Evolutionary conservation across 2,888 invertebrate genomes (phyloP), one percentile per base, ranked within the genome.

Genomic region (Eurois occulta): DNA sequence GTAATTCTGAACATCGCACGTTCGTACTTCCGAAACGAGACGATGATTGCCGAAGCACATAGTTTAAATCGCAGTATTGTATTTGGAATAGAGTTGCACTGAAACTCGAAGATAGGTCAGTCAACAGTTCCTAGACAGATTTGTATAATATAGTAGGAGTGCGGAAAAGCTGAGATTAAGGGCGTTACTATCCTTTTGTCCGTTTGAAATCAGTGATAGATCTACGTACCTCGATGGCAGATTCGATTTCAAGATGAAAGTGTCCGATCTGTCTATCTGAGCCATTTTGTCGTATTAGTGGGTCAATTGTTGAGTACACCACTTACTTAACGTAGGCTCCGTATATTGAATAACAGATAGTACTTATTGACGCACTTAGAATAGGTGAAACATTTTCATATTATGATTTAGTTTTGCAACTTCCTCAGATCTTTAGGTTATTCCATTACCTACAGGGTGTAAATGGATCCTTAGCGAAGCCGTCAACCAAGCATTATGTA

Each of bases 221-320:
- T 72, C 58, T 77, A 78, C 16, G 32, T 60, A 48, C 28, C 24
- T 43, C n/a, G 1, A 18, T 16, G 35, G 32, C 3, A 46, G 58
- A 81, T 81, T 73, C 73, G 55, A 84, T 81, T 72, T 52, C 35
- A 38, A 48, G 62, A 68, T 80, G 10, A 84, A 73, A 71, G 46
- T 67, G 24, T 28, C 41, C n/a, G 58, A 70, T 66, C 13, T 73
- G 24, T 48, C 46, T 46, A 21, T 62, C 24, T 16, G 28, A 38
- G 1, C 38, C 18, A 48, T 77, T 72, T 77, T 43, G 16, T 32
- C 2, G 1, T 41, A 65, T 16, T 41, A 4, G 18, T 43, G 2
- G 28, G 2, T 13, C 13, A 68, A 11, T 46, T 46, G 28, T 79
- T 58, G n/a, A 60, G 41, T 48, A 43, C 5, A 8, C 13, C 46